Conservation (phyloP, 2,797 vertebrate species). For the Philypnodon macrostomus region DNA sequence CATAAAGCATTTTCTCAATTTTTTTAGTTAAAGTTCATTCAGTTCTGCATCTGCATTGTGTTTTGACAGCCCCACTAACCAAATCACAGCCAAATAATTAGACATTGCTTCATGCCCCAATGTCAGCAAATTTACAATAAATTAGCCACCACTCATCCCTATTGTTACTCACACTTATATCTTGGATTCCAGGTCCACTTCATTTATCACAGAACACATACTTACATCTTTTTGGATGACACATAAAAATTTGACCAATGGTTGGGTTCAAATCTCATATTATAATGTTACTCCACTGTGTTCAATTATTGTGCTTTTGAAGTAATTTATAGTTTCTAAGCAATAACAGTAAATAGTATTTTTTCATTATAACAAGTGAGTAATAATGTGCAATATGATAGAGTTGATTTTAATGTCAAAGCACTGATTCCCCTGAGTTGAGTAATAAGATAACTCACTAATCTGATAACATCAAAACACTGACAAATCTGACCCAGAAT, state of each 20-base stretch:
- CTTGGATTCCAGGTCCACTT: conserved; percentile 5
- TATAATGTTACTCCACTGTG: too few species aligned
- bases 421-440: conserved; percentile 36
- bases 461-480: too few species aligned
- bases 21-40: not conserved
- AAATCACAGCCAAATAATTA: conserved; percentile 18
- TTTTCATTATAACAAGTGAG: conserved; percentile 9
- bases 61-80: conserved; percentile 2
- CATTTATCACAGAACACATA: not conserved
- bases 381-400: conserved; percentile 39
- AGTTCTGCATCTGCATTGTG: not conserved
- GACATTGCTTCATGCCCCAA: conserved; percentile 22
- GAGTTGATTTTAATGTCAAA: conserved; percentile 38
- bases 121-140: conserved; percentile 1
- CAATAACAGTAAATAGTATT: conserved; percentile 5
- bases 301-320: too few species aligned
- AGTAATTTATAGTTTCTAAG: too few species aligned
- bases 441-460: conserved; percentile 3
- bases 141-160: not conserved
- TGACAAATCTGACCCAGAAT: too few species aligned
- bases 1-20: not conserved
- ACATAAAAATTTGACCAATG: too few species aligned
- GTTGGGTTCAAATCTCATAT: too few species aligned
- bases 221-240: too few species aligned
- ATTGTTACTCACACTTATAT: not conserved